phyloP scores from a whole-genome alignment of 1,140 invertebrate genomes.

The Odontomachus brunneus region DNA sequence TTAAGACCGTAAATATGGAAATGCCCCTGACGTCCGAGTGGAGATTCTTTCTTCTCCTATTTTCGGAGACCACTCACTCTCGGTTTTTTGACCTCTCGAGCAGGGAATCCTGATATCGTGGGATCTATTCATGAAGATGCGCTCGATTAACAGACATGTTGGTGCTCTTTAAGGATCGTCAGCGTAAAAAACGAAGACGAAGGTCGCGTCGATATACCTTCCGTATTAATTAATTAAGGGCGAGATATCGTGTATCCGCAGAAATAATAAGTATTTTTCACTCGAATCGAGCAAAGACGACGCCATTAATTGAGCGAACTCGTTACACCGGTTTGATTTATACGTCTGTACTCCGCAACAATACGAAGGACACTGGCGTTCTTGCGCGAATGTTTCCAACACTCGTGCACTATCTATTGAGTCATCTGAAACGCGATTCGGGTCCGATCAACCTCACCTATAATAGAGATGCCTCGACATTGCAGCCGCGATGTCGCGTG shows the following conservation, averaged over 20 bases:
- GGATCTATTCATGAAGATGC: conserved; percentile 15
- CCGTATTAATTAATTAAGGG: conserved; percentile 21
- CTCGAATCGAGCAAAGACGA: neutral
- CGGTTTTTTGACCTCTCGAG: neutral
- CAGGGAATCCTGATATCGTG: neutral
- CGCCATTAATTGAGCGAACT: conserved; percentile 22
- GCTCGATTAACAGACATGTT: neutral
- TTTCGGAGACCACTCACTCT: neutral
- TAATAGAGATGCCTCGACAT: neutral
- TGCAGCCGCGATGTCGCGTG: too few relatives aligned
- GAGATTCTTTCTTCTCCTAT: neutral
- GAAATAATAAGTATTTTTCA: neutral
- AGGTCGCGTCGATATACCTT: neutral
- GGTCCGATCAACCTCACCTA: neutral
- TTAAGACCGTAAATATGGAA: conserved; percentile 51
- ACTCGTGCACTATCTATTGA: conserved; percentile 55
- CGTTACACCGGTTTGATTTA: conserved; percentile 8
- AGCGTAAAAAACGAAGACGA: neutral
- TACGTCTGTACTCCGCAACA: neutral
- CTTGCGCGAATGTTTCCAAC: neutral
- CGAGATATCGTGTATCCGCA: too few relatives aligned
- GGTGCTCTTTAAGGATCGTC: neutral
- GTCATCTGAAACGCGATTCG: conserved; percentile 62
- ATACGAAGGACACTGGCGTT: conserved; percentile 26
- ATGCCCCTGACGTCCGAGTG: conserved; percentile 18